Evolutionary conservation across 2,113 vertebrate genomes (phyloP).

Genomic region (Bostrychus sinensis): DNA sequence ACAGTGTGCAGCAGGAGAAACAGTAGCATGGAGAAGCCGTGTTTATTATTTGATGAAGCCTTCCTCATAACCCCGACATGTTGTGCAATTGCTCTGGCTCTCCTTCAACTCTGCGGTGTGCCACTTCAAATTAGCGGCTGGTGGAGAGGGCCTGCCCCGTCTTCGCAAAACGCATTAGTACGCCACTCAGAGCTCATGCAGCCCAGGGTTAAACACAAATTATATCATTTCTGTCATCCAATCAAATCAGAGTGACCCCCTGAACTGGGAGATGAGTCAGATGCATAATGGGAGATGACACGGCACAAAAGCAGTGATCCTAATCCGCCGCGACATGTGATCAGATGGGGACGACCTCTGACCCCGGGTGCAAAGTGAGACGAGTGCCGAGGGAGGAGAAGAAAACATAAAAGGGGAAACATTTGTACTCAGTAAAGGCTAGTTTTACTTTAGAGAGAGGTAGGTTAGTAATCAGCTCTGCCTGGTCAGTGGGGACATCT

Average conservation of each 20-base stretch:
- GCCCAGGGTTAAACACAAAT: conserved; percentile 81
- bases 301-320: conserved; percentile 79
- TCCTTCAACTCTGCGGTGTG: conserved; percentile 65
- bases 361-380: conserved; percentile 84
- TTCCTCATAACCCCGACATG: conserved; percentile 67
- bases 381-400: conserved; percentile 55
- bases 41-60: conserved; percentile 76
- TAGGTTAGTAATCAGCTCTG: conserved; percentile 60
- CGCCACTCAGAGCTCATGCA: conserved; percentile 71
- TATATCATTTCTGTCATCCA: conserved; percentile 85
- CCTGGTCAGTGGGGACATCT: conserved; percentile 40
- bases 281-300: conserved; percentile 87
- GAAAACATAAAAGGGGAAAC: conserved; percentile 52
- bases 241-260: conserved; percentile 82
- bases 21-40: conserved; percentile 50
- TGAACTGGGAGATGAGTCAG: conserved; percentile 83
- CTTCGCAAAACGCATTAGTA: conserved; percentile 64
- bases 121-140: conserved; percentile 73
- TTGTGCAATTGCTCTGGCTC: conserved; percentile 70
- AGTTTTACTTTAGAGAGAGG: conserved; percentile 50
- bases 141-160: conserved; percentile 80
- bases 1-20: conserved; percentile 15
- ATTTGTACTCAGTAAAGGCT: conserved; percentile 48
- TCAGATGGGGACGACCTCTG: conserved; percentile 82
- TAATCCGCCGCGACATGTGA: conserved; percentile 86